These are phyloP conservation scores for Chondrilla cf. caribensis DNA, from an alignment of 37 sponge, comb jelly and placozoan genomes.

Conservation along the genomic window DNA sequence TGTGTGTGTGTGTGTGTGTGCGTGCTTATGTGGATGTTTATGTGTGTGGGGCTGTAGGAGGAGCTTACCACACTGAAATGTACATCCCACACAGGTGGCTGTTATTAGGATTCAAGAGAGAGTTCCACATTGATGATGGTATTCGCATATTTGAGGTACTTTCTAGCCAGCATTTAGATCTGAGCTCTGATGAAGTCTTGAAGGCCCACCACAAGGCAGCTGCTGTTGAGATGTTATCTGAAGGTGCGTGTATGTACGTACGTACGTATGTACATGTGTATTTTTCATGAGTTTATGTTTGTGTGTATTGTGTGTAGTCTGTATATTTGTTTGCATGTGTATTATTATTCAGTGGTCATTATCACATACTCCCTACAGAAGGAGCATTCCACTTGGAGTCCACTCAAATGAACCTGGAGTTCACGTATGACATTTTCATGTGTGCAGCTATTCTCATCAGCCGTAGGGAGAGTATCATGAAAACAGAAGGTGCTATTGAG, in stretches of 20 bases:
- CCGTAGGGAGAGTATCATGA: constrained; percentile 44
- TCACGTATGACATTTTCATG: constrained; percentile 87
- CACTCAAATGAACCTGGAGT: constrained; percentile 44
- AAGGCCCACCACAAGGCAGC: constrained; percentile 58
- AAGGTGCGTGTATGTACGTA: constrained; percentile 30
- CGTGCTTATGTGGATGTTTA: too few relatives aligned
- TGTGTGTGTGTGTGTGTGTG: neutral
- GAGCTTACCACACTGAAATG: too few relatives aligned
- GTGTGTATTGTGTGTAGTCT: neutral
- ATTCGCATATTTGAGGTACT: constrained; percentile 84
- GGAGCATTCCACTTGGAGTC: constrained; percentile 42
- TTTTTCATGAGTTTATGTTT: neutral
- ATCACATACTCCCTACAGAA: constrained; percentile 8
- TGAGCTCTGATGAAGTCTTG: constrained; percentile 68
- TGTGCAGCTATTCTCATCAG: constrained; percentile 73
- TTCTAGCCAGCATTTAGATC: constrained; percentile 70
- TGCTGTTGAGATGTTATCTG: constrained; percentile 50
- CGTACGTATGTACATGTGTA: neutral
- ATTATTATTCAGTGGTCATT: neutral
- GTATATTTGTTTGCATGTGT: neutral
- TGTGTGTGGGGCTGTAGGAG: too few relatives aligned
- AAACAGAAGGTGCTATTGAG: constrained; percentile 47
- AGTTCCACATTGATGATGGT: constrained; percentile 75
- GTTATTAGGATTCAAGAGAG: constrained; percentile 82
- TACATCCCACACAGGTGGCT: too few relatives aligned